Evolutionary conservation across 2,888 invertebrate genomes (phyloP), one percentile per base, ranked within the genome.

Genomic region (Drosophila putrida): DNA sequence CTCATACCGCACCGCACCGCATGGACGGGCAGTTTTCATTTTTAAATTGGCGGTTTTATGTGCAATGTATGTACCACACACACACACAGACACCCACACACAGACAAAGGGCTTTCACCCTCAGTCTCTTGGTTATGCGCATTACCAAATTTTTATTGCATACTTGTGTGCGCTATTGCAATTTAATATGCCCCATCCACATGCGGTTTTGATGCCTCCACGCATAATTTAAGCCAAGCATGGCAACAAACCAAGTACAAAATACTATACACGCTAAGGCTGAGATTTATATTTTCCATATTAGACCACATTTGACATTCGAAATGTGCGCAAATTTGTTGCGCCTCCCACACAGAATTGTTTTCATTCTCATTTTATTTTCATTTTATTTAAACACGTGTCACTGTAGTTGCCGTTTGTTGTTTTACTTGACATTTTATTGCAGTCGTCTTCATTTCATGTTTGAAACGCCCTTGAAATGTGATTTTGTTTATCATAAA

Each of bases 1-100:
- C 20, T 35, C 38, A 25, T 13, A 4, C 15, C 44, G 25, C 47
- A 27, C 20, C n/a, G 20, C 49, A 49, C 69, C 67, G 69, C 75
- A 58, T 75, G 80, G 78, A 71, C 78, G 71, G 72, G 85, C 88
- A 85, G 85, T 85, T 88, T 87, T 83, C 83, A 82, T 79, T 86
- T 88, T 89, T 75, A 90, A 87, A 90, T 90, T 89, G 83, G 88
- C 83, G 87, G 85, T 89, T 90, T 89, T 87, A 88, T 90, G 80
- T 89, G 86, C 88, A 77, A 79, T 46, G 59, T 65, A 61, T 74
- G 72, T 69, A 69, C n/a, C 38, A 60, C n/a, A 65, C 36, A 60
- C 13, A 49, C n/a, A 50, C 62, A 58, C 66, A 28, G 0, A 35
- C 44, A 47, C 51, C 64, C 38, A 60, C 9, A 65, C 36, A 60